These are phyloP conservation scores for Hydropsyche betteni DNA, from an alignment of 2,888 invertebrate species.

Conservation along the genomic window DNA sequence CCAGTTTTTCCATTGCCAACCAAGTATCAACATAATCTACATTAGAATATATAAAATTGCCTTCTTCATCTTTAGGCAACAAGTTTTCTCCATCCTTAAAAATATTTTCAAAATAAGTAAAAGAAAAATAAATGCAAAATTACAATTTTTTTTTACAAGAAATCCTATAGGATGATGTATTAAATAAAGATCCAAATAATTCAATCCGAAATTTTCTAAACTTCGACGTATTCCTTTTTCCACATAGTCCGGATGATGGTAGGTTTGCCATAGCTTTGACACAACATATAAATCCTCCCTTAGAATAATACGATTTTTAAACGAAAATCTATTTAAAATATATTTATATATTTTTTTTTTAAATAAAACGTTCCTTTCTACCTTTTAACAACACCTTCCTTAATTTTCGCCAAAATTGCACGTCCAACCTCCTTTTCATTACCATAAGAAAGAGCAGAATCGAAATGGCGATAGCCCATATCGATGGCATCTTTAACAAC, in stretches of 20 bases:
- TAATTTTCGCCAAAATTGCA: constrained; percentile 69
- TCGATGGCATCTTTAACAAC: constrained; percentile 79
- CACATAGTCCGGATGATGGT: constrained; percentile 74
- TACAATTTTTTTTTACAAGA: constrained; percentile 43
- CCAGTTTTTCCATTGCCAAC: constrained; percentile 71
- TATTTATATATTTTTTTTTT: no score
- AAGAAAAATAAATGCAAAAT: not conserved
- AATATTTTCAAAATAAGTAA: constrained; percentile 20
- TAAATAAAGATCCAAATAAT: constrained; percentile 80
- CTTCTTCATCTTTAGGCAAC: constrained; percentile 18
- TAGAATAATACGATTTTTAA: constrained; percentile 14
- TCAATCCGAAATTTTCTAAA: constrained; percentile 69
- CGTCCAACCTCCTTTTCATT: constrained; percentile 77
- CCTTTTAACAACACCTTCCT: constrained; percentile 71
- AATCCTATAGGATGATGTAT: constrained; percentile 79
- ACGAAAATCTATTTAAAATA: no score
- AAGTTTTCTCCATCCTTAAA: constrained; percentile 11
- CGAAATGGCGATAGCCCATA: constrained; percentile 79
- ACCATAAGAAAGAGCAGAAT: constrained; percentile 74
- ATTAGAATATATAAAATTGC: constrained; percentile 58
- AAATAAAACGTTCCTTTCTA: constrained; percentile 51
- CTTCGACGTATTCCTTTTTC: constrained; percentile 67
- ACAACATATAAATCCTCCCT: constrained; percentile 68
- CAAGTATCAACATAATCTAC: constrained; percentile 71
- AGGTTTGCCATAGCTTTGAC: constrained; percentile 80